Percentiles rank a stretch among this genome's conserved stretches.
phyloP scores from a whole-genome alignment of 2,113 vertebrate genomes.

The Centropus bengalensis region DNA sequence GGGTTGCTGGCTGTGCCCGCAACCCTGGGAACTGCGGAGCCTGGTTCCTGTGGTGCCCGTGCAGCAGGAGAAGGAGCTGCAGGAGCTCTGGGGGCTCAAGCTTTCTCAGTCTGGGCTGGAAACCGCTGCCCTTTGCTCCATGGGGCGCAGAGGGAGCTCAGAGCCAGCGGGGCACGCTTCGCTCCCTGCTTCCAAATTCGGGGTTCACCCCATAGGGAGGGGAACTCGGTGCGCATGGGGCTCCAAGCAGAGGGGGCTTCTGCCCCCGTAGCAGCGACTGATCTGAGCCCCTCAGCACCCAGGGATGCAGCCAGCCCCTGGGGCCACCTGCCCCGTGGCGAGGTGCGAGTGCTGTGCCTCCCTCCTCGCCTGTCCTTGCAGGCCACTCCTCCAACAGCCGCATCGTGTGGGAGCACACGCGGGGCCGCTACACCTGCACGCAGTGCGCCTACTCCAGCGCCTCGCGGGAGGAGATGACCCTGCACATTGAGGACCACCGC shows the following conservation, averaged over 20 bases:
- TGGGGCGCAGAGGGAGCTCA: background rate
- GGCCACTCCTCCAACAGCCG: conserved; percentile 83
- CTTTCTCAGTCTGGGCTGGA: background rate
- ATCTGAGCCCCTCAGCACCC: background rate
- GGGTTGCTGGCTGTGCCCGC: background rate
- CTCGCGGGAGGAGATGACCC: conserved; percentile 87
- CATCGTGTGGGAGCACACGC: conserved; percentile 93
- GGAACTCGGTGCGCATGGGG: background rate
- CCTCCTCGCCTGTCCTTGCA: conserved; percentile 60
- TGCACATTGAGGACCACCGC: conserved; percentile 85
- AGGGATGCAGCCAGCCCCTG: background rate
- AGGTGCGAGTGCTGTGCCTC: background rate
- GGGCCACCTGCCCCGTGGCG: background rate
- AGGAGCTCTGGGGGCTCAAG: background rate
- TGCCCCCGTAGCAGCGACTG: background rate
- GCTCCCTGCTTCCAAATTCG: background rate
- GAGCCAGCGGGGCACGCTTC: background rate
- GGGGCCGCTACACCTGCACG: conserved; percentile 89
- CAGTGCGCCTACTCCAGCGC: conserved; percentile 84
- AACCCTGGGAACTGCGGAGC: background rate
- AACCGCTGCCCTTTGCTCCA: background rate
- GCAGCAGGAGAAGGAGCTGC: background rate
- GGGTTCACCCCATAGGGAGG: background rate
- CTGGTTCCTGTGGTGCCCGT: background rate
- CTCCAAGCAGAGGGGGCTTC: background rate